A percentile compares a stretch with the other conserved stretches of the same genome.
These are phyloP conservation scores for Malurus elegans DNA, from an alignment of 2,113 vertebrate genomes.

Conservation along the genomic window DNA sequence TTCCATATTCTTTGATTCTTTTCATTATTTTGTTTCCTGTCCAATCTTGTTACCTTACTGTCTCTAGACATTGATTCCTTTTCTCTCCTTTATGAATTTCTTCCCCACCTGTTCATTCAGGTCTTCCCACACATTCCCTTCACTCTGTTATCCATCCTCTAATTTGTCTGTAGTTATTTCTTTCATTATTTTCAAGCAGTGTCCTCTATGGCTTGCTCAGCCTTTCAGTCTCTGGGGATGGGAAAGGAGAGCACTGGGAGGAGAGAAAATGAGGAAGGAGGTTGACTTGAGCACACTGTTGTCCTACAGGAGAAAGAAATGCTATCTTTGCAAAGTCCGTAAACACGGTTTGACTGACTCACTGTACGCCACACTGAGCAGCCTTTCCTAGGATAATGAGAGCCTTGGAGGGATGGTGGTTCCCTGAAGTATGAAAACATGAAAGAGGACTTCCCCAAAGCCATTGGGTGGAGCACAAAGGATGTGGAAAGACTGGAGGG, in stretches of 20 bases:
- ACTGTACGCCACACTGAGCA: neutral
- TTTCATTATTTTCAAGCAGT: neutral
- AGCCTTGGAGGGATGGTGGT: neutral
- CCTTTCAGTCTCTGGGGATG: neutral
- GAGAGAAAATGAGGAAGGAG: slow-evolving; percentile 24
- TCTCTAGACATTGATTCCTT: neutral
- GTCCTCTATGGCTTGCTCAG: neutral
- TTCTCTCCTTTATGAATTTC: neutral
- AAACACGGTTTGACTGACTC: slow-evolving; percentile 50
- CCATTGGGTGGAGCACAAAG: slow-evolving; percentile 54
- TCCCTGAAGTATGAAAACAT: slow-evolving; percentile 56
- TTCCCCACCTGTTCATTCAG: neutral
- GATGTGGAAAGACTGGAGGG: slow-evolving; percentile 54
- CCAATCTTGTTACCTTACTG: neutral
- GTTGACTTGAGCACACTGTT: neutral
- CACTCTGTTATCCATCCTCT: neutral
- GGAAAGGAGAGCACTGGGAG: slow-evolving; percentile 17
- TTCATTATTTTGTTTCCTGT: neutral
- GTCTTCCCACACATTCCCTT: neutral
- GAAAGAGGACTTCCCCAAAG: slow-evolving; percentile 64
- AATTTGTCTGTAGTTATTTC: neutral
- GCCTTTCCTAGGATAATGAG: slow-evolving; percentile 43
- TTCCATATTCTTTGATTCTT: neutral
- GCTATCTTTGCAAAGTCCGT: slow-evolving; percentile 43
- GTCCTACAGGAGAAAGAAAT: slow-evolving; percentile 36